Conservation (phyloP, 2,113 vertebrate genomes). For the Sclerurus mexicanus region DNA sequence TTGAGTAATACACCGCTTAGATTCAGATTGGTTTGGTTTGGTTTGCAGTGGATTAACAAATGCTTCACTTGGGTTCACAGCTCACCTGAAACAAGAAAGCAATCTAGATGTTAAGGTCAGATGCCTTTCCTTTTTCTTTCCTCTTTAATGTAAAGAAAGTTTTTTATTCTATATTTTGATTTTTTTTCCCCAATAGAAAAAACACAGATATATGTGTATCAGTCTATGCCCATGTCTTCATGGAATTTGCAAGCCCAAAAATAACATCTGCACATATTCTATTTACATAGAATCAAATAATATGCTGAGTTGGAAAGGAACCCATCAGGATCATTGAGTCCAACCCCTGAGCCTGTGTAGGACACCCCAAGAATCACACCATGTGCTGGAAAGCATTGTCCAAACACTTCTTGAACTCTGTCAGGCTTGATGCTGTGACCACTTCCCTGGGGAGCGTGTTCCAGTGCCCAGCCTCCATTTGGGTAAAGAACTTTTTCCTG, state of each 20-base stretch:
- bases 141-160: not conserved
- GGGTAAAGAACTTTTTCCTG: not conserved
- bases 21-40: not conserved
- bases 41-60: not conserved
- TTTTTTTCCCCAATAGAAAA: not conserved
- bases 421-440: not conserved
- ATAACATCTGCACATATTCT: not conserved
- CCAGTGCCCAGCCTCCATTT: not conserved
- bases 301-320: not conserved
- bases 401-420: not conserved
- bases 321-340: not conserved
- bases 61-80: not conserved
- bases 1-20: not conserved
- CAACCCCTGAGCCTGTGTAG: not conserved
- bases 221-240: not conserved
- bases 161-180: not conserved
- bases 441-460: not conserved
- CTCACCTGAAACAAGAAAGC: not conserved
- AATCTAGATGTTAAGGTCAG: not conserved
- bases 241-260: not conserved
- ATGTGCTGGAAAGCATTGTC: not conserved
- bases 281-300: not conserved
- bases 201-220: not conserved
- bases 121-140: not conserved
- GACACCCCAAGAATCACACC: not conserved